These are phyloP conservation scores for Lordiphosa stackelbergi DNA, from an alignment of 1,140 invertebrate species.

Conservation along the genomic window DNA sequence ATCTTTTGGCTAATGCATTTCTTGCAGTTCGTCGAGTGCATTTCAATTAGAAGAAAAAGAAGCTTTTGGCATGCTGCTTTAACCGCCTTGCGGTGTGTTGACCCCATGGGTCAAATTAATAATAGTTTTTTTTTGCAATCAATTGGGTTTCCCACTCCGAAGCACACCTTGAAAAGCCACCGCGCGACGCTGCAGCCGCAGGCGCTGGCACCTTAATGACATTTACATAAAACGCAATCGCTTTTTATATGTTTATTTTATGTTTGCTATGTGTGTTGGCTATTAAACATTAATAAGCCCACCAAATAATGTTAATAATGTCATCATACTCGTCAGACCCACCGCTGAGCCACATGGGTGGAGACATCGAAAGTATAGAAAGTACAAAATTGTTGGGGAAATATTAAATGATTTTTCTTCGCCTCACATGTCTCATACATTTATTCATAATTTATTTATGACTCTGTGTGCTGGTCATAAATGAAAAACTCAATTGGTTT, in stretches of 20 bases:
- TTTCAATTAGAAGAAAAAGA: slow-evolving; percentile 34
- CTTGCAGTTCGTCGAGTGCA: slow-evolving; percentile 23
- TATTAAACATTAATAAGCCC: slow-evolving; percentile 62
- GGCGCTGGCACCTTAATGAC: slow-evolving; percentile 52
- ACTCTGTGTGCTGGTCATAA: slow-evolving; percentile 26
- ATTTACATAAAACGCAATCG: slow-evolving; percentile 61
- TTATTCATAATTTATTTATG: slow-evolving; percentile 67
- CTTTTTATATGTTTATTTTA: slow-evolving; percentile 39
- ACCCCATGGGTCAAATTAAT: slow-evolving; percentile 60
- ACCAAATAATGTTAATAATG: slow-evolving; percentile 72
- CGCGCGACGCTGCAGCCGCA: neutral
- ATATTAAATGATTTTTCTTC: slow-evolving; percentile 19
- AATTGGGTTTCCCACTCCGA: slow-evolving; percentile 17
- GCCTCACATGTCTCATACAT: slow-evolving; percentile 30
- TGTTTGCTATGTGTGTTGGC: slow-evolving; percentile 33
- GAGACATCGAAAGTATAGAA: slow-evolving; percentile 2
- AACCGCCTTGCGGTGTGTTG: slow-evolving; percentile 34
- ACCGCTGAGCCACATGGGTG: slow-evolving; percentile 33
- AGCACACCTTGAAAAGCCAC: slow-evolving; percentile 20
- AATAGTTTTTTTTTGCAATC: slow-evolving; percentile 44
- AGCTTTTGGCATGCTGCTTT: slow-evolving; percentile 3
- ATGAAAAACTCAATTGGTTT: slow-evolving; percentile 55
- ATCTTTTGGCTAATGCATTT: slow-evolving; percentile 62
- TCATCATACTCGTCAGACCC: slow-evolving; percentile 56
- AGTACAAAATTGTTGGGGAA: neutral